Conservation (phyloP, 30 jellyfish, hydroid and myxozoan genomes). For the Haliclystus octoradiatus region DNA sequence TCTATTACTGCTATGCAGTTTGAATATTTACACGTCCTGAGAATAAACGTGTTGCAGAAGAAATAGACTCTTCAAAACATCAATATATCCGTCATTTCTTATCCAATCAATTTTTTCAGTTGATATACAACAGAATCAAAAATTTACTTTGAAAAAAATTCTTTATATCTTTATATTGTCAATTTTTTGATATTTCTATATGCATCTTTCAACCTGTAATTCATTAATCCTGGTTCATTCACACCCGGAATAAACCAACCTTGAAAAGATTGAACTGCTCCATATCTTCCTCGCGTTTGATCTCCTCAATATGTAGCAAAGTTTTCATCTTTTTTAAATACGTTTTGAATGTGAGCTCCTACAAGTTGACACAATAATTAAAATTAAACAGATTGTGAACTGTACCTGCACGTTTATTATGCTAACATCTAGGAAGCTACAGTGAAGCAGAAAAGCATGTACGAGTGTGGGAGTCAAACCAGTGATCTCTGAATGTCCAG, state of each 20-base stretch:
- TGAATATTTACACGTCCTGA: too few species aligned
- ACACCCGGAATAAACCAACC: conserved; percentile 25
- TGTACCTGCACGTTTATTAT: too few species aligned
- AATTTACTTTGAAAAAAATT: not conserved
- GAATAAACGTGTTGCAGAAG: not conserved
- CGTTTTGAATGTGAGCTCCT: conserved; percentile 61
- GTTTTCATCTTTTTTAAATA: conserved; percentile 48
- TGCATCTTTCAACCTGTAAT: not conserved
- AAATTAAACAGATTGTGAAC: too few species aligned
- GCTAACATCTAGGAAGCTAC: too few species aligned
- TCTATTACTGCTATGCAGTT: too few species aligned
- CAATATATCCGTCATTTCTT: too few species aligned
- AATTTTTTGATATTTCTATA: not conserved
- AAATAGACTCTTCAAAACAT: not conserved
- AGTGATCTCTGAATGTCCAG: too few species aligned
- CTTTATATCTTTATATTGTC: not conserved
- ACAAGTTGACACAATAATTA: not conserved
- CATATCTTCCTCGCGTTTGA: conserved; percentile 67
- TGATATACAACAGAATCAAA: too few species aligned
- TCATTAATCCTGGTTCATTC: not conserved
- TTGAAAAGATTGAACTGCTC: conserved; percentile 52
- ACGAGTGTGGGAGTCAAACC: too few species aligned
- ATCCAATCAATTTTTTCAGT: too few species aligned
- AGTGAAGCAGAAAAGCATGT: too few species aligned
- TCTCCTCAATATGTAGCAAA: conserved; percentile 65